A percentile compares a stretch with the other conserved stretches of the same genome.
Evolutionary conservation across 2,797 vertebrate genomes (phyloP).

Genomic region (Chrysocyon brachyurus): DNA sequence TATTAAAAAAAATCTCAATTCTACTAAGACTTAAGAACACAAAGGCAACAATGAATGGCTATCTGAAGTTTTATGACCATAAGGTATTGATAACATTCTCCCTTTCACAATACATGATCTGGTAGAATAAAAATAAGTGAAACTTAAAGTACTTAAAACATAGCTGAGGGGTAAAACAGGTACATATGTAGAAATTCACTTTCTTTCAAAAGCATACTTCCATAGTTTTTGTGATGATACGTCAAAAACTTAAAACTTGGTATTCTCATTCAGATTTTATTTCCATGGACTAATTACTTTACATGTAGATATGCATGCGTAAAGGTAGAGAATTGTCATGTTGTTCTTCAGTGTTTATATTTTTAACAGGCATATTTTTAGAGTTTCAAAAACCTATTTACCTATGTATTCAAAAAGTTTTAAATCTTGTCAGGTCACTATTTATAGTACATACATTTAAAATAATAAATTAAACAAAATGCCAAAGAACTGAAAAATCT

Average conservation of each 20-base stretch:
- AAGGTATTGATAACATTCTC: neutral
- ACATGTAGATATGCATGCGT: neutral
- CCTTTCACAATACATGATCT: neutral
- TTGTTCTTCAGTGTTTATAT: neutral
- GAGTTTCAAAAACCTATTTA: constrained; percentile 45
- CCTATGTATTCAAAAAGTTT: neutral
- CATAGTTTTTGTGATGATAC: constrained; percentile 9
- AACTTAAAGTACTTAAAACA: constrained; percentile 13
- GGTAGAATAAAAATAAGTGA: neutral
- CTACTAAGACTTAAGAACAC: neutral
- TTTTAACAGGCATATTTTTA: constrained; percentile 25
- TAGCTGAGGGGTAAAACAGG: neutral
- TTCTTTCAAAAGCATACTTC: constrained; percentile 16
- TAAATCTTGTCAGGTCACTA: constrained; percentile 11
- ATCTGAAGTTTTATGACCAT: neutral
- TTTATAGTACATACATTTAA: constrained; percentile 33
- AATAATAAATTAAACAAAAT: constrained; percentile 47
- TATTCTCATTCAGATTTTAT: neutral
- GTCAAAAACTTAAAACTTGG: neutral
- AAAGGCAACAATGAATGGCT: constrained; percentile 28
- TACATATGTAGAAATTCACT: neutral
- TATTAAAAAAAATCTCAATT: constrained; percentile 43
- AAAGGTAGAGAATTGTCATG: neutral
- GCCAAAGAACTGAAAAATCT: neutral
- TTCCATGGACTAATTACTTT: neutral